A percentile compares a stretch with the other conserved stretches of the same genome.
These are phyloP conservation scores for Eunapius fragilis DNA, from an alignment of 37 sponge, comb jelly and placozoan species.

Conservation along the genomic window DNA sequence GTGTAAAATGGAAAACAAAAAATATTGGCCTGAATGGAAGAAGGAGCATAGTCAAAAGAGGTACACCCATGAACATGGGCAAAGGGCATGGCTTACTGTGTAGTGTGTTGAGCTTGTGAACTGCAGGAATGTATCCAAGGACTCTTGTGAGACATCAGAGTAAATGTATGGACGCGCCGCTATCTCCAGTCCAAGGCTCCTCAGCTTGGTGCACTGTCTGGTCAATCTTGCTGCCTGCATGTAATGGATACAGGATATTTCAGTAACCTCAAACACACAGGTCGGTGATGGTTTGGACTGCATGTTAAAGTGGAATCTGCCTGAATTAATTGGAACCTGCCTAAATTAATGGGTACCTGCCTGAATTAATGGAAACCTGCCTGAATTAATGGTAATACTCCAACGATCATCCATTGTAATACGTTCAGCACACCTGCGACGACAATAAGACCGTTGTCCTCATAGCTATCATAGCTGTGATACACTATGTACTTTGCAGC, in stretches of 20 bases:
- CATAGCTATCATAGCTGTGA: neutral
- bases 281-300: too few species aligned
- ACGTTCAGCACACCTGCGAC: conserved; percentile 50
- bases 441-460: neutral
- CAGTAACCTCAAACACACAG: neutral
- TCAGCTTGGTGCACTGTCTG: conserved; percentile 31
- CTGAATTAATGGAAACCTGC: conserved; percentile 31
- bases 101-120: conserved; percentile 64
- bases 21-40: neutral
- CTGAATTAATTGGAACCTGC: too few species aligned
- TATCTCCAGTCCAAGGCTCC: conserved; percentile 61
- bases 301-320: too few species aligned
- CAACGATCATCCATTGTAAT: conserved; percentile 46
- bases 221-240: conserved; percentile 68
- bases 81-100: conserved; percentile 47
- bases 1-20: neutral
- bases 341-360: too few species aligned
- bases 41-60: neutral
- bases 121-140: conserved; percentile 62
- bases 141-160: conserved; percentile 60
- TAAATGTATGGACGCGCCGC: conserved; percentile 69
- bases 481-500: neutral
- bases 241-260: neutral
- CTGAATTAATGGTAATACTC: conserved; percentile 53
- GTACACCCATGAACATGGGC: neutral